These are phyloP conservation scores for Poeciliopsis turrubarensis DNA, from an alignment of 2,113 vertebrate genomes.

Conservation along the genomic window DNA sequence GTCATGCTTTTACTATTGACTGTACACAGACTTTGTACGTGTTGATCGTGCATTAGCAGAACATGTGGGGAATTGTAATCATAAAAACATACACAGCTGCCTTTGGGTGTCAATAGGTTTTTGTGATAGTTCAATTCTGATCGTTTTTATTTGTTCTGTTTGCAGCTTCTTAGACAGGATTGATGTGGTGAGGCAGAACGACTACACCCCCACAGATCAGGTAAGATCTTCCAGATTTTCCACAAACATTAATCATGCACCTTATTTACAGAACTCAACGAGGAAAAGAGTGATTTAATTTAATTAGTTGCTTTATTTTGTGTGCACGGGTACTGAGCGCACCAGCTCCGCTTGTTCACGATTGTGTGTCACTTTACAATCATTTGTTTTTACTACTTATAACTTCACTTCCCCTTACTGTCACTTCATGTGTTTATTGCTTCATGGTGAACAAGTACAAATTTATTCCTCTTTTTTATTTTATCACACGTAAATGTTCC, in stretches of 20 bases:
- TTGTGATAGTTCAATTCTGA: constrained; percentile 8
- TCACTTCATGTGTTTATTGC: not conserved
- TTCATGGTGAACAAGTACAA: not conserved
- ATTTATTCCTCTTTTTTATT: not conserved
- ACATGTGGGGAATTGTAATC: not conserved
- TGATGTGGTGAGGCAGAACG: constrained; percentile 70
- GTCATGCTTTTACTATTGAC: constrained; percentile 2
- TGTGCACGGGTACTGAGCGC: not conserved
- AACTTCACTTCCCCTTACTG: not conserved
- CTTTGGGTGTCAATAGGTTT: not conserved
- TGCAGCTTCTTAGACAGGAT: constrained; percentile 75
- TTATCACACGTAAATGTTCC: not conserved
- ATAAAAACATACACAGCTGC: not conserved
- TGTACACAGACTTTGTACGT: constrained; percentile 1
- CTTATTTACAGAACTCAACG: not conserved
- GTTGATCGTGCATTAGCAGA: not conserved
- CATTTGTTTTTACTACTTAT: not conserved
- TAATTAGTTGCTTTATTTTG: not conserved
- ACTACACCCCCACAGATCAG: constrained; percentile 78
- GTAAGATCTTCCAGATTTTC: constrained; percentile 29
- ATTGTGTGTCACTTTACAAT: not conserved
- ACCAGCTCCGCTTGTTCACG: not conserved
- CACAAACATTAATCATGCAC: not conserved
- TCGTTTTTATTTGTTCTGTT: constrained; percentile 21
- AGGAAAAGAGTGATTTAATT: not conserved